Percentiles rank a stretch among this genome's conserved stretches.
phyloP scores from a whole-genome alignment of 2,113 vertebrate species.

The Coregonus clupeaformis region DNA sequence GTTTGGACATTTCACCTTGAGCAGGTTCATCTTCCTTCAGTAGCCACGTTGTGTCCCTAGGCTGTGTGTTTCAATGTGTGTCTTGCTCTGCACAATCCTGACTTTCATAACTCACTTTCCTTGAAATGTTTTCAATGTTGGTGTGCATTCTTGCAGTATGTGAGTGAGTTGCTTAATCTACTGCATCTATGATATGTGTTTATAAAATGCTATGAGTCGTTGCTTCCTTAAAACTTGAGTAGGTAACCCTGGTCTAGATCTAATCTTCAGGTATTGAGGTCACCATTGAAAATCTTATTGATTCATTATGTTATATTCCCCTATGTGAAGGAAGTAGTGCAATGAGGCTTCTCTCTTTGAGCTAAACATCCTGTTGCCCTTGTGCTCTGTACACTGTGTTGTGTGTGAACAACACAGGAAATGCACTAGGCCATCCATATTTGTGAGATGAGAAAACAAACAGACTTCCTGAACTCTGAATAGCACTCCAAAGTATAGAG shows the following conservation, averaged over 20 bases:
- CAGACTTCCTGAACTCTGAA: slow-evolving; percentile 71
- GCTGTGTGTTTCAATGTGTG: too few species aligned
- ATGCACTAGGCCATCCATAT: slow-evolving; percentile 63
- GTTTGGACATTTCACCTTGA: background rate
- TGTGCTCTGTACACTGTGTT: slow-evolving; percentile 49
- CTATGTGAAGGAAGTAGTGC: slow-evolving; percentile 41
- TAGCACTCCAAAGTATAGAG: slow-evolving; percentile 66
- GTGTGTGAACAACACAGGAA: slow-evolving; percentile 71
- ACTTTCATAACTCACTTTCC: too few species aligned
- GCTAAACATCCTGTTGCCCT: slow-evolving; percentile 68
- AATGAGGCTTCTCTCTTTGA: too few species aligned
- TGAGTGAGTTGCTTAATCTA: too few species aligned
- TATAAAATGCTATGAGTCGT: too few species aligned
- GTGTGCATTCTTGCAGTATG: too few species aligned
- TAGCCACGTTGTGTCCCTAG: background rate
- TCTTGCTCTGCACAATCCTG: too few species aligned
- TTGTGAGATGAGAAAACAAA: slow-evolving; percentile 68
- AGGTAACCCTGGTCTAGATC: background rate
- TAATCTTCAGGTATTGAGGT: slow-evolving; percentile 43
- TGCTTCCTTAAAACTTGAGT: too few species aligned
- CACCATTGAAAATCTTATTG: slow-evolving; percentile 17
- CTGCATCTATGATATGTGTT: too few species aligned
- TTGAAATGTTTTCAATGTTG: too few species aligned
- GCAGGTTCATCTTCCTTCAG: background rate
- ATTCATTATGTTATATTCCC: slow-evolving; percentile 21